These are phyloP conservation scores for Pseudorhiza aurosa DNA, from an alignment of 30 jellyfish, hydroid and myxozoan species.

Conservation along the genomic window DNA sequence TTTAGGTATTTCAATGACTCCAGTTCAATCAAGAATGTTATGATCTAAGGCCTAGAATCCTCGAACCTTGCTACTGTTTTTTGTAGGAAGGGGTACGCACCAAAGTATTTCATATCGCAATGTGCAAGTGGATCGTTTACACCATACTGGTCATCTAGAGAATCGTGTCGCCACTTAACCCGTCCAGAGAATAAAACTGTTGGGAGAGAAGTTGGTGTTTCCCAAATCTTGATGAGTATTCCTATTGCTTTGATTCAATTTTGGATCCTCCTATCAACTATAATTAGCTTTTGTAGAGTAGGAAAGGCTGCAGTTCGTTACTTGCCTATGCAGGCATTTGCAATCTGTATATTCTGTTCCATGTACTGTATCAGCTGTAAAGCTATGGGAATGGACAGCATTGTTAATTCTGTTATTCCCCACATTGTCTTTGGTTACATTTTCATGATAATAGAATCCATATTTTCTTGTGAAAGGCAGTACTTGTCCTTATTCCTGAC, in stretches of 20 bases:
- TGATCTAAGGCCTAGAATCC: conserved; percentile 1
- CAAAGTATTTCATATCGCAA: conserved; percentile 30
- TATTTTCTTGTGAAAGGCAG: conserved; percentile 18
- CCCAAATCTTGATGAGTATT: not conserved
- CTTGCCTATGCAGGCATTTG: conserved; percentile 32
- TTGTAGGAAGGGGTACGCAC: conserved; percentile 34
- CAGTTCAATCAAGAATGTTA: not conserved
- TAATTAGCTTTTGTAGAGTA: not conserved
- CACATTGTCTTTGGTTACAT: conserved; percentile 2
- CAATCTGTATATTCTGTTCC: conserved; percentile 20
- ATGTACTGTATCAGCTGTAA: conserved; percentile 16
- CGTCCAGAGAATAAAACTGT: not conserved
- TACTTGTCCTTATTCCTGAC: conserved; percentile 5
- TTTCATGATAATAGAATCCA: conserved; percentile 47
- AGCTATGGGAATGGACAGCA: not conserved
- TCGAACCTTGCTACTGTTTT: conserved; percentile 34
- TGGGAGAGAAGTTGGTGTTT: too few relatives aligned
- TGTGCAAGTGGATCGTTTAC: not conserved
- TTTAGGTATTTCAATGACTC: not conserved
- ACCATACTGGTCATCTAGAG: not conserved
- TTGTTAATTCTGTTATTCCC: conserved; percentile 6
- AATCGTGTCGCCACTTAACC: not conserved
- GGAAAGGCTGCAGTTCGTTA: conserved; percentile 23
- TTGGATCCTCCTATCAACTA: not conserved
- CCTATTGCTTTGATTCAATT: conserved; percentile 2